These are phyloP conservation scores for Galbula dea DNA, from an alignment of 2,113 vertebrate species.

Conservation along the genomic window DNA sequence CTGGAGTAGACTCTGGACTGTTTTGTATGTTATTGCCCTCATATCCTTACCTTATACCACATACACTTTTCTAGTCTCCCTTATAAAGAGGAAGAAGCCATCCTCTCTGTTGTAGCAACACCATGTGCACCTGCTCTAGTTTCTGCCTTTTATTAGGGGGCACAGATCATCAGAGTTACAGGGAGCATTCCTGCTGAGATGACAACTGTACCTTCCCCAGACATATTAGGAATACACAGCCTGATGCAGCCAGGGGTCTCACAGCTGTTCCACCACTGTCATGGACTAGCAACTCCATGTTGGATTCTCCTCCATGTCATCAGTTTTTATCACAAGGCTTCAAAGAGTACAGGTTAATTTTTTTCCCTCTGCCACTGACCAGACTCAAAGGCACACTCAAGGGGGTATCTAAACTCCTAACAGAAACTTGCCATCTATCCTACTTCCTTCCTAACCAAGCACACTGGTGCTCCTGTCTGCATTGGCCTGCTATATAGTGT, in stretches of 20 bases:
- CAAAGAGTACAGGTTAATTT: not conserved
- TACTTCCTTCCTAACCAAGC: not conserved
- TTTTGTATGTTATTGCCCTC: not conserved
- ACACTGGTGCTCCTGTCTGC: not conserved
- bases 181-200: not conserved
- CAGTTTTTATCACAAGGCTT: not conserved
- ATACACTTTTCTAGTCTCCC: not conserved
- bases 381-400: not conserved
- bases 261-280: no score
- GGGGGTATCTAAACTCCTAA: not conserved
- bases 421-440: accelerated
- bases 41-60: not conserved
- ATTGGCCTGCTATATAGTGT: accelerated
- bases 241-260: not conserved
- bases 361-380: not conserved
- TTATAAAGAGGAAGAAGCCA: not conserved
- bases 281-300: not conserved
- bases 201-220: not conserved
- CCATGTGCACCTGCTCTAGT: not conserved
- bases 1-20: not conserved
- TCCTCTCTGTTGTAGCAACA: not conserved
- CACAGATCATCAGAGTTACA: not conserved
- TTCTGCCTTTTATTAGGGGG: not conserved
- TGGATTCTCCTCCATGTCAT: not conserved
- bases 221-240: accelerated